Percentiles rank a stretch among this genome's conserved stretches.
Evolutionary conservation across 2,888 invertebrate species (phyloP).

Genomic region (Brachyopa scutellaris): DNA sequence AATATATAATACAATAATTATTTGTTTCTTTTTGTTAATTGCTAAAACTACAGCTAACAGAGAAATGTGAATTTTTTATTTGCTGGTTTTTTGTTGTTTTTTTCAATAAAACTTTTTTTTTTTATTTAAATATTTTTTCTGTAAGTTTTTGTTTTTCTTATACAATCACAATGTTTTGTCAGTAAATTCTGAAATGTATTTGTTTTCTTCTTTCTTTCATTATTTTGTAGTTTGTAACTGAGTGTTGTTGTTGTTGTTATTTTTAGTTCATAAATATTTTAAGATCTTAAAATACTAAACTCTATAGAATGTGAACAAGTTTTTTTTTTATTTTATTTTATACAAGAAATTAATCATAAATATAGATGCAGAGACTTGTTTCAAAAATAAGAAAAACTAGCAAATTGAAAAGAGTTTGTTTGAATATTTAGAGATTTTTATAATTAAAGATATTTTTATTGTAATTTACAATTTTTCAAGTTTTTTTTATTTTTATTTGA

Average conservation of each 20-base stretch:
- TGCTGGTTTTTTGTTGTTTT: conserved; percentile 16
- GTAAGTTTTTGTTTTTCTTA: conserved; percentile 45
- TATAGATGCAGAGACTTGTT: conserved; percentile 14
- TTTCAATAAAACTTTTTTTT: conserved; percentile 46
- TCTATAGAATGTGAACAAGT: conserved; percentile 61
- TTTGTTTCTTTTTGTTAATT: conserved; percentile 33
- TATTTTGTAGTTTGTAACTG: conserved; percentile 15
- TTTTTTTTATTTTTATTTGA: conserved; percentile 5
- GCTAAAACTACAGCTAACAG: conserved; percentile 65
- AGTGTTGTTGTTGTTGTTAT: conserved; percentile 16
- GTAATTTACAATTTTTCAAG: conserved; percentile 31
- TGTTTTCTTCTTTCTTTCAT: neutral
- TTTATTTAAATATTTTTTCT: conserved; percentile 35
- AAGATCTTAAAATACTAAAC: conserved; percentile 40
- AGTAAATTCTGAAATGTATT: conserved; percentile 65
- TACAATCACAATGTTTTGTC: conserved; percentile 70
- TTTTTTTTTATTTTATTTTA: conserved; percentile 24
- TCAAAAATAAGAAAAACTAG: neutral
- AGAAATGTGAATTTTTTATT: conserved; percentile 55
- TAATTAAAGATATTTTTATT: conserved; percentile 24
- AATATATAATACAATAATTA: conserved; percentile 69
- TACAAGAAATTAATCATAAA: conserved; percentile 52
- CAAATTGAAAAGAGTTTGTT: conserved; percentile 12
- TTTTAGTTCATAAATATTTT: neutral
- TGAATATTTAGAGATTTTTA: no score